A percentile compares a stretch with the other conserved stretches of the same genome.
phyloP scores from a whole-genome alignment of 2,888 invertebrate genomes.

The Chrysomela aeneicollis region DNA sequence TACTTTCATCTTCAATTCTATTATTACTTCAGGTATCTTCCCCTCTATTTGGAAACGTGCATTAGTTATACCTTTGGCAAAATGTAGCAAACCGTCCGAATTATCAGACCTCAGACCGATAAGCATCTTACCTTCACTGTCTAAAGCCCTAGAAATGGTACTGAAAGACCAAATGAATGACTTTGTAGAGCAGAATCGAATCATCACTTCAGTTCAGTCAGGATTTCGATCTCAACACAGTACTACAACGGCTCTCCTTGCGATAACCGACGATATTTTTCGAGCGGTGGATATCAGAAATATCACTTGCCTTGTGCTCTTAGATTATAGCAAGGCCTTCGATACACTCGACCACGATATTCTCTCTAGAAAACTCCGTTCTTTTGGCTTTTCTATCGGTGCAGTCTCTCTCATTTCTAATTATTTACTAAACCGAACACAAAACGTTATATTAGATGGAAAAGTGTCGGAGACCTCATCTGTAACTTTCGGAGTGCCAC shows the following conservation, averaged over 20 bases:
- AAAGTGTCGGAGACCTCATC: background rate
- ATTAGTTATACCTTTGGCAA: slow-evolving; percentile 15
- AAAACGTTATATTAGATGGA: background rate
- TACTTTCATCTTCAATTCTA: slow-evolving; percentile 17
- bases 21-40: slow-evolving; percentile 3
- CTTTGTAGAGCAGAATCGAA: slow-evolving; percentile 1
- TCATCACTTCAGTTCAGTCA: slow-evolving; percentile 15
- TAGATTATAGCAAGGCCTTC: background rate
- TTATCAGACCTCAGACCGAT: slow-evolving; percentile 16
- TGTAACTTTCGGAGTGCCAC: slow-evolving; percentile 4
- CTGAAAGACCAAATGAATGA: slow-evolving; percentile 12
- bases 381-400: background rate
- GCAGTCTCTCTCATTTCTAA: background rate
- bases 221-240: slow-evolving; percentile 16
- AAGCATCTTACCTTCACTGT: slow-evolving; percentile 15
- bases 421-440: background rate
- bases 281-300: background rate
- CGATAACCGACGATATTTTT: slow-evolving; percentile 11
- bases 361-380: background rate
- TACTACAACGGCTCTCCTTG: background rate
- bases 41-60: slow-evolving; percentile 21
- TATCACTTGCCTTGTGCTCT: background rate
- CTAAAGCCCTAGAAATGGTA: slow-evolving; percentile 15
- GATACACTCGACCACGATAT: background rate
- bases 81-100: slow-evolving; percentile 6